phyloP scores from a whole-genome alignment of 2,113 vertebrate species.

The Cheilinus undulatus region DNA sequence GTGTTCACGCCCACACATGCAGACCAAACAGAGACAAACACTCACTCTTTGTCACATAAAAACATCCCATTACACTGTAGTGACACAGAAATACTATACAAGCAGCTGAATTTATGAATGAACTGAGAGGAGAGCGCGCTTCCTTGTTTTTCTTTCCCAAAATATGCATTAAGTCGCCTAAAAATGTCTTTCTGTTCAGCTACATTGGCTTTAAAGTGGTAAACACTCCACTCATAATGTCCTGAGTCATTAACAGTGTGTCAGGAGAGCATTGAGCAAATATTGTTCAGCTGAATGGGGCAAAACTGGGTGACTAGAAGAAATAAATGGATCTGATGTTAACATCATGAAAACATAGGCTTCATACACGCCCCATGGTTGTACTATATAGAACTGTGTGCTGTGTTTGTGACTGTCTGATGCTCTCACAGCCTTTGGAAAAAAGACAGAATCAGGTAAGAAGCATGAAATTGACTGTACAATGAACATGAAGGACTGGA shows the following conservation, averaged over 20 bases:
- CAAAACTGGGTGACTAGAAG: not conserved
- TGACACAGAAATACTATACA: conserved; percentile 17
- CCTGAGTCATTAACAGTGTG: not conserved
- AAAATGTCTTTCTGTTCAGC: not conserved
- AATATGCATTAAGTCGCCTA: not conserved
- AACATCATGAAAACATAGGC: not conserved
- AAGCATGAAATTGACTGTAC: conserved; percentile 18
- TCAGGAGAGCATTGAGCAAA: not conserved
- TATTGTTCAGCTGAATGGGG: conserved; percentile 4
- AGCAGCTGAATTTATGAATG: conserved; percentile 69
- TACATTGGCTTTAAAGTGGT: not conserved
- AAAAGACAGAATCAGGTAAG: conserved; percentile 46
- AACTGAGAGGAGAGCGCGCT: conserved; percentile 7
- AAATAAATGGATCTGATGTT: conserved; percentile 8
- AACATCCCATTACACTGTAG: conserved; percentile 24
- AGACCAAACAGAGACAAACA: conserved; percentile 43
- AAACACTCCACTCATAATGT: not conserved
- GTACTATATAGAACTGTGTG: too few species aligned
- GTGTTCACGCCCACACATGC: conserved; percentile 44
- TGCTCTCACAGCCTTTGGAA: conserved; percentile 19
- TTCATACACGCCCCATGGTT: not conserved
- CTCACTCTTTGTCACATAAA: conserved; percentile 30
- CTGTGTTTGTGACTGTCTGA: conserved; percentile 3
- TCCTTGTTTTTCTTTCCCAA: not conserved
- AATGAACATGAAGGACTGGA: conserved; percentile 25